Percentiles rank a stretch among this genome's conserved stretches.
Evolutionary conservation across 2,888 invertebrate genomes (phyloP).

Genomic region (Dendrolimus houi): DNA sequence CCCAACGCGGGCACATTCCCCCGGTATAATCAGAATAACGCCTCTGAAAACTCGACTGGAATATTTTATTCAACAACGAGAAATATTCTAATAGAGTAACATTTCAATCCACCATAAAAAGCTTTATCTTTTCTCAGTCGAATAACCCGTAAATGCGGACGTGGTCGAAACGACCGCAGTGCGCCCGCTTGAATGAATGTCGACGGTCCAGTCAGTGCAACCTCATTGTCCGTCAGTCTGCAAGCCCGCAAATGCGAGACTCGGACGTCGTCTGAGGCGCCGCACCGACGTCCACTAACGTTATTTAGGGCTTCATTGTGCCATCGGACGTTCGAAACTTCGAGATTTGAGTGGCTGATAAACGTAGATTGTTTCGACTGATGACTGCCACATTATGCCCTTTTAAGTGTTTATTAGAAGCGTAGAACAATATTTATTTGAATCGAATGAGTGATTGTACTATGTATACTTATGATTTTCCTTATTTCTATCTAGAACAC

Average conservation of each 20-base stretch:
- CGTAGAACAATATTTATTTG: slow-evolving; percentile 3
- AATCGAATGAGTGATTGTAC: slow-evolving; percentile 3
- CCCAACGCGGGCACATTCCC: not conserved
- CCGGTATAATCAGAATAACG: slow-evolving; percentile 6
- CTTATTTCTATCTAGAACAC: too few species aligned
- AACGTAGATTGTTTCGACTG: slow-evolving; percentile 56
- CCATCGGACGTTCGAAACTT: slow-evolving; percentile 36
- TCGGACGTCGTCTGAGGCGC: slow-evolving; percentile 59
- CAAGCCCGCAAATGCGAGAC: slow-evolving; percentile 29
- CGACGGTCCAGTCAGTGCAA: slow-evolving; percentile 51
- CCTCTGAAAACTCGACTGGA: slow-evolving; percentile 17
- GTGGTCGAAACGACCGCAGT: slow-evolving; percentile 30
- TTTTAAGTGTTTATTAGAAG: slow-evolving; percentile 2
- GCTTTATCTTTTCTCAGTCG: slow-evolving; percentile 46
- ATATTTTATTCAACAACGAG: slow-evolving; percentile 14
- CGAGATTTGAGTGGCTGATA: slow-evolving; percentile 62
- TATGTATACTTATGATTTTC: not conserved
- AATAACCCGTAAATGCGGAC: slow-evolving; percentile 48
- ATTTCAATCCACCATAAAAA: slow-evolving; percentile 34
- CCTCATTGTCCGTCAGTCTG: slow-evolving; percentile 66
- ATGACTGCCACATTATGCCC: slow-evolving; percentile 58
- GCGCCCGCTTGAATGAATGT: slow-evolving; percentile 37
- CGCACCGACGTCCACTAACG: slow-evolving; percentile 53
- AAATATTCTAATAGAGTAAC: slow-evolving; percentile 30
- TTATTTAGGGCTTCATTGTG: slow-evolving; percentile 73